These are phyloP conservation scores for Pseudonaja textilis DNA, from an alignment of 2,113 vertebrate genomes.

Conservation along the genomic window DNA sequence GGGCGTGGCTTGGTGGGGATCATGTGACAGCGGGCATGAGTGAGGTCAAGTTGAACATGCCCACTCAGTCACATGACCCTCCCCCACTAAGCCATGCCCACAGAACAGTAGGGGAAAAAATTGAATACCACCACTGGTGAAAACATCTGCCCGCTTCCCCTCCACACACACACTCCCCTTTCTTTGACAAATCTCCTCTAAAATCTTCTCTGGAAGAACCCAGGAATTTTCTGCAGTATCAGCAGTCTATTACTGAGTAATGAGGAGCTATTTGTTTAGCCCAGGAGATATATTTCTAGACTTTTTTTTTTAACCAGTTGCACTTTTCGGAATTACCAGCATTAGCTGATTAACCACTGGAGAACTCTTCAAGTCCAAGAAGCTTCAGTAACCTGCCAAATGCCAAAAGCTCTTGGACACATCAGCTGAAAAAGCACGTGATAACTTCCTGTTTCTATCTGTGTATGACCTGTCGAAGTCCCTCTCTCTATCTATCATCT, in stretches of 20 bases:
- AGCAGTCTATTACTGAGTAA: neutral
- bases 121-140: no score
- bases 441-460: neutral
- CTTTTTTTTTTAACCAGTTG: neutral
- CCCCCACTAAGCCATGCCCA: no score
- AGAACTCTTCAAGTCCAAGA: neutral
- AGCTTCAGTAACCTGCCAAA: neutral
- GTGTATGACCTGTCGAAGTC: neutral
- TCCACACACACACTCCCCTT: neutral
- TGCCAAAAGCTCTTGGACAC: neutral
- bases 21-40: no score
- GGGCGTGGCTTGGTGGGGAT: no score
- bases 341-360: neutral
- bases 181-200: neutral
- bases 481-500: neutral
- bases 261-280: neutral
- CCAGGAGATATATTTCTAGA: neutral
- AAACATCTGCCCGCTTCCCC: neutral
- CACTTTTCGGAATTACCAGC: neutral
- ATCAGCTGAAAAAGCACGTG: neutral
- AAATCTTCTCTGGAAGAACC: neutral
- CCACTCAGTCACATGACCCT: no score
- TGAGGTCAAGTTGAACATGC: no score
- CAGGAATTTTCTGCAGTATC: neutral
- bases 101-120: no score